A percentile compares a stretch with the other conserved stretches of the same genome.
Conservation (phyloP, 1,140 invertebrate species). For the Drosophila insularis region DNA sequence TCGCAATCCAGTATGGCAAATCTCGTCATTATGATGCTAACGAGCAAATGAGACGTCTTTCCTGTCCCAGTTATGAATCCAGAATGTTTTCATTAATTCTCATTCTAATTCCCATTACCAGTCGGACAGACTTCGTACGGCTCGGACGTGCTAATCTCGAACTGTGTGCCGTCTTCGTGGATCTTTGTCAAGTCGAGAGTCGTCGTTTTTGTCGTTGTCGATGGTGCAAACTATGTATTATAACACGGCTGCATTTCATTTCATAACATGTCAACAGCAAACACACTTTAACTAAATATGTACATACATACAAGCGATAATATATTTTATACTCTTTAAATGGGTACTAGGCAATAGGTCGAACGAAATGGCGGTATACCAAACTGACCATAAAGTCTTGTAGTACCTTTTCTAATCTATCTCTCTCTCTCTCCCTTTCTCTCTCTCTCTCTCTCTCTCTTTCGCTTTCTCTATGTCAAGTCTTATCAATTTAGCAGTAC, state of each 20-base stretch:
- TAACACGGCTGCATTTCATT: slow-evolving; percentile 8
- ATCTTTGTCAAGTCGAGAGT: not conserved
- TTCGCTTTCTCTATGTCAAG: too few relatives aligned
- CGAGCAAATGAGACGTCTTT: not conserved
- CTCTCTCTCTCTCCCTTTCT: too few relatives aligned
- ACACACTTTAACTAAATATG: not conserved
- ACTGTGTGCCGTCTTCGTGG: not conserved
- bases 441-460: too few relatives aligned
- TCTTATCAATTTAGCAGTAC: too few relatives aligned
- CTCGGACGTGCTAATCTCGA: not conserved
- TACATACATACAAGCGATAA: not conserved
- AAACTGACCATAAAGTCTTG: not conserved
- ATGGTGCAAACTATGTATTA: slow-evolving; percentile 1
- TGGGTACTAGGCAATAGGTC: not conserved
- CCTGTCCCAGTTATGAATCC: not conserved
- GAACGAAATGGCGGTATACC: not conserved
- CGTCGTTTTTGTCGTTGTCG: not conserved
- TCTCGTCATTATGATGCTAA: slow-evolving; percentile 5
- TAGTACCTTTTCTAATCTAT: not conserved
- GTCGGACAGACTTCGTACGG: too few relatives aligned
- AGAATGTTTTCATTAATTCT: slow-evolving; percentile 3
- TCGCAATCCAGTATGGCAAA: slow-evolving; percentile 86
- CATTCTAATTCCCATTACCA: not conserved
- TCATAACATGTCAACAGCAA: slow-evolving; percentile 5
- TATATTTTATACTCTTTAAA: slow-evolving; percentile 2